phyloP scores from a whole-genome alignment of 1,140 invertebrate genomes.

The Dendrolimus punctatus region DNA sequence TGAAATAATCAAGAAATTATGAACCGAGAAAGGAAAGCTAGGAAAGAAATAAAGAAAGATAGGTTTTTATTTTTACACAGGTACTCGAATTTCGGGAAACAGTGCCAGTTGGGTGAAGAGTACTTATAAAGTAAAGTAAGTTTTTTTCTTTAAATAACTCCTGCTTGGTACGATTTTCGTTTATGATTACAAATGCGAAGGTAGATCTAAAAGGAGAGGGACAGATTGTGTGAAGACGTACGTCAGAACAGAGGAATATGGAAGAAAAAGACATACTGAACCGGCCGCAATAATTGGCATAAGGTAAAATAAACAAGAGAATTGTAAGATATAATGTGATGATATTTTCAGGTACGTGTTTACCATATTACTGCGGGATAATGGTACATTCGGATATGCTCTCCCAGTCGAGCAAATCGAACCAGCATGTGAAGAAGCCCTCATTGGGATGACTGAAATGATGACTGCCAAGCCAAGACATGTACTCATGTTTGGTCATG shows the following conservation, averaged over 20 bases:
- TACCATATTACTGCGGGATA: conserved; percentile 79
- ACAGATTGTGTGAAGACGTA: no score
- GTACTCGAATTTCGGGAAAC: conserved; percentile 46
- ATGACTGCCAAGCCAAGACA: conserved; percentile 35
- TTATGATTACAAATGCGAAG: not conserved
- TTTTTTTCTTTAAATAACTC: conserved; percentile 5
- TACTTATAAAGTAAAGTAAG: conserved; percentile 39
- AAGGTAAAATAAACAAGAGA: not conserved
- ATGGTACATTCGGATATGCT: conserved; percentile 82
- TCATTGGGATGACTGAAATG: conserved; percentile 28
- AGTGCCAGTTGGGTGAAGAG: conserved; percentile 56
- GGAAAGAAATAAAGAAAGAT: no score
- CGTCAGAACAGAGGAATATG: no score
- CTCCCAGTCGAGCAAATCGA: conserved; percentile 82
- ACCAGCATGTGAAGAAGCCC: conserved; percentile 77
- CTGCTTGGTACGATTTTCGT: not conserved
- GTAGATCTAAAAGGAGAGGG: no score
- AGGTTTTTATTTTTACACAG: conserved; percentile 18
- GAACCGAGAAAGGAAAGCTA: no score
- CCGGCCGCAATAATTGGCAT: no score
- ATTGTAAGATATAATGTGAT: not conserved
- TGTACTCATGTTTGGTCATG: conserved; percentile 4
- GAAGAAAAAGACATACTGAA: no score
- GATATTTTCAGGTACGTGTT: conserved; percentile 54
- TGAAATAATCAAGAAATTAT: no score